phyloP scores from a whole-genome alignment of 2,888 invertebrate genomes.

The Drosophila melanosoma region DNA sequence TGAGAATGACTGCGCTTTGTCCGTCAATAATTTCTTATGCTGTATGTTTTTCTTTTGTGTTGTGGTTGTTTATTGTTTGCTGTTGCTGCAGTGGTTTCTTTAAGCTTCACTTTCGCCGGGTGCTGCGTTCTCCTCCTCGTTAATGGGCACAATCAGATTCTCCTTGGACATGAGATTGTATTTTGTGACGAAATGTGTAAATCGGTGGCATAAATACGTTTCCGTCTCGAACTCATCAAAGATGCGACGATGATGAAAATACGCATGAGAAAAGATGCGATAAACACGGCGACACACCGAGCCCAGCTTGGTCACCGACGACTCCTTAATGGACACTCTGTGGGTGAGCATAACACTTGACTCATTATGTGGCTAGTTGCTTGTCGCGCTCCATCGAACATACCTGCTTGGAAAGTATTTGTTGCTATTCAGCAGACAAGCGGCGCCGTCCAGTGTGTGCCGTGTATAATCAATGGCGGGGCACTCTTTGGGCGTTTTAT shows the following conservation, averaged over 20 bases:
- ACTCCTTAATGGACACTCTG: slow-evolving; percentile 99
- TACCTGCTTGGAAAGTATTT: slow-evolving; percentile 99
- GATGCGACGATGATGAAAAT: slow-evolving; percentile 98
- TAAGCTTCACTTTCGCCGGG: slow-evolving; percentile 86
- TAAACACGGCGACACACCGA: slow-evolving; percentile 99
- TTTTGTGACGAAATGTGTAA: slow-evolving; percentile 99
- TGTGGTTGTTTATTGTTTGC: slow-evolving; percentile 30
- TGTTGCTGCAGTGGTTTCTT: slow-evolving; percentile 46
- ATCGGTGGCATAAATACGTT: slow-evolving; percentile 97
- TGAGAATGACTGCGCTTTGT: slow-evolving; percentile 50
- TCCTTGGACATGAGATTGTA: slow-evolving; percentile 99
- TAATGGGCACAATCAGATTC: slow-evolving; percentile 98
- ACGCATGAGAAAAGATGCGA: slow-evolving; percentile 99
- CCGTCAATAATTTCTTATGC: slow-evolving; percentile 54
- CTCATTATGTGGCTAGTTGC: slow-evolving; percentile 50
- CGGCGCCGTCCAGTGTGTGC: slow-evolving; percentile 99
- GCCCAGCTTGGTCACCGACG: slow-evolving; percentile 98
- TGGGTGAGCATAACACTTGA: slow-evolving; percentile 76
- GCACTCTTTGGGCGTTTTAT: slow-evolving; percentile 99
- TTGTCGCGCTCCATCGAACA: slow-evolving; percentile 25
- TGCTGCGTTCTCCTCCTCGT: slow-evolving; percentile 90
- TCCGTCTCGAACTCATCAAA: slow-evolving; percentile 99
- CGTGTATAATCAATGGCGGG: slow-evolving; percentile 99
- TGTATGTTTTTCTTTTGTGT: slow-evolving; percentile 38
- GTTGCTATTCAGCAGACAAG: slow-evolving; percentile 98